Percentiles rank a stretch among this genome's conserved stretches.
phyloP scores from a whole-genome alignment of 1,140 invertebrate species.

The Drosophila pallidifrons region DNA sequence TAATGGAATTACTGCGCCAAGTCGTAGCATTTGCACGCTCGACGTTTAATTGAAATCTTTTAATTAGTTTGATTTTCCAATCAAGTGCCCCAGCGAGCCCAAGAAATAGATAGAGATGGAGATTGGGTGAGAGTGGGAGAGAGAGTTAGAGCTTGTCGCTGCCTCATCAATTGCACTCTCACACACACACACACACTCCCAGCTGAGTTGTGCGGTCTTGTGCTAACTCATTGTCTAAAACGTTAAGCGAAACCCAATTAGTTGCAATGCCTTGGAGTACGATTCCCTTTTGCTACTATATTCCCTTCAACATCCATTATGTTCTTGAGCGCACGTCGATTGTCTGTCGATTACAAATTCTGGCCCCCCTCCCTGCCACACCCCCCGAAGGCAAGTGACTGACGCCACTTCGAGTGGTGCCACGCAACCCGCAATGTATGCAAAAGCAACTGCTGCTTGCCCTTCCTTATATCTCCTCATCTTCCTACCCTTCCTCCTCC shows the following conservation, averaged over 20 bases:
- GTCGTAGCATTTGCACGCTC: slow-evolving; percentile 55
- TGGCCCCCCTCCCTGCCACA: neutral
- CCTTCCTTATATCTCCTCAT: too few relatives aligned
- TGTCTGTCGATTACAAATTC: slow-evolving; percentile 79
- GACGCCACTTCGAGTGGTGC: neutral
- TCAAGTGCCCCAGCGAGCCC: slow-evolving; percentile 70
- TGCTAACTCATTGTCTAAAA: slow-evolving; percentile 46
- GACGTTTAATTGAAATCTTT: slow-evolving; percentile 84
- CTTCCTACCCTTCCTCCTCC: neutral
- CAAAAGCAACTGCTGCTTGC: slow-evolving; percentile 26
- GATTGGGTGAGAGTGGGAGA: too few relatives aligned
- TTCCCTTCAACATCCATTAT: slow-evolving; percentile 72
- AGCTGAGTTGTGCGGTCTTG: slow-evolving; percentile 8
- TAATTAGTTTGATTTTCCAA: slow-evolving; percentile 84
- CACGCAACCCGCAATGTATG: slow-evolving; percentile 28
- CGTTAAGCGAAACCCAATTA: slow-evolving; percentile 77
- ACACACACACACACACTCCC: neutral
- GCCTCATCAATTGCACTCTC: neutral
- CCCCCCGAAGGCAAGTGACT: neutral
- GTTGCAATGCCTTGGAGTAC: slow-evolving; percentile 75
- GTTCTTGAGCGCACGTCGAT: slow-evolving; percentile 71
- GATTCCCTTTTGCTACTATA: slow-evolving; percentile 33
- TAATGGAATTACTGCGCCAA: slow-evolving; percentile 71
- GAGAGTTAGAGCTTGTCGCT: slow-evolving; percentile 18
- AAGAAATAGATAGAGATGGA: slow-evolving; percentile 11